Percentiles rank a stretch among this genome's conserved stretches.
phyloP scores from a whole-genome alignment of 2,113 vertebrate genomes.

The Probosciger aterrimus region DNA sequence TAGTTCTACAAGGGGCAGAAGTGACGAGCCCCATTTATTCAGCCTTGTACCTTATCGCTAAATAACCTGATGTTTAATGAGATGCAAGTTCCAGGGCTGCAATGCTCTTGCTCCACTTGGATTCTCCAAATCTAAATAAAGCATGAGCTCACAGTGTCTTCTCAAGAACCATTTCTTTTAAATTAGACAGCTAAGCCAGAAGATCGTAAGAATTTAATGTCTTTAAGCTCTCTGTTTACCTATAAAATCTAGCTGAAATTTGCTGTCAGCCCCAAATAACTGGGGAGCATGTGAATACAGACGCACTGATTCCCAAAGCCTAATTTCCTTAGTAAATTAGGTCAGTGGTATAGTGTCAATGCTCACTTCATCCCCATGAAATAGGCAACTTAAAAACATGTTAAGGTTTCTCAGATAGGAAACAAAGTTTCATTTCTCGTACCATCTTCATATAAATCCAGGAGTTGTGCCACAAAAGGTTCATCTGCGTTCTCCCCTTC shows the following conservation, averaged over 20 bases:
- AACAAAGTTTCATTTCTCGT: slow-evolving; percentile 40
- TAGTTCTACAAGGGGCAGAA: neutral
- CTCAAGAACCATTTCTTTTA: neutral
- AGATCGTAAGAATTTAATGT: neutral
- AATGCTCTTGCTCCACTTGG: neutral
- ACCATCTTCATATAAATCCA: slow-evolving; percentile 86
- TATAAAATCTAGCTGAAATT: neutral
- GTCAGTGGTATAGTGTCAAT: neutral
- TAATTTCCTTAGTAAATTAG: neutral
- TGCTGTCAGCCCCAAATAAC: neutral
- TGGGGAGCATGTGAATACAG: neutral
- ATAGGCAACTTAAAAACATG: neutral
- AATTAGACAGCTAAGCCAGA: neutral
- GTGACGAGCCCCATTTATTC: neutral
- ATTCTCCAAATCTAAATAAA: neutral
- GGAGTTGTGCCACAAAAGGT: slow-evolving; percentile 84
- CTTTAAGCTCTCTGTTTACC: neutral
- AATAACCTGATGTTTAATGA: neutral
- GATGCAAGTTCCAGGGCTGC: neutral
- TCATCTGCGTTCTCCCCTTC: slow-evolving; percentile 80
- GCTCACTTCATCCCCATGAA: neutral
- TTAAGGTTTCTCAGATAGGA: neutral
- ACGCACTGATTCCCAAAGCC: neutral
- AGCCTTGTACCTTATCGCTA: neutral
- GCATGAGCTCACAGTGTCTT: neutral